Evolutionary conservation across 64 coral and sea anemone species (phyloP), one percentile per base, ranked within the genome.

Genomic region (Stichodactyla helianthus): DNA sequence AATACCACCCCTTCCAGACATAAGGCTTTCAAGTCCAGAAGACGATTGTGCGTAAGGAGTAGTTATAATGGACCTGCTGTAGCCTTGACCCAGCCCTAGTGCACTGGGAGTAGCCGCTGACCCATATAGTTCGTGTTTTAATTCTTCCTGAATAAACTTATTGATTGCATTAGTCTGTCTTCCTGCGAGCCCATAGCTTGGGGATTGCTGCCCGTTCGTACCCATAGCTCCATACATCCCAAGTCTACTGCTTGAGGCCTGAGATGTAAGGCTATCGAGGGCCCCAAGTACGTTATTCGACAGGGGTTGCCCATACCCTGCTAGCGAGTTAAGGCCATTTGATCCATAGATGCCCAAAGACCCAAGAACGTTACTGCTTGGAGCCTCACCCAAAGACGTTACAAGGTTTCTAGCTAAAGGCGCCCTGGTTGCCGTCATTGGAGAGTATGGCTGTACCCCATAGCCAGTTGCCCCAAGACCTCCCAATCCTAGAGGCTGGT

Each of bases 371-470:
- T 74, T 74, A 14, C 11, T 74, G 10, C 25, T 28, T 31, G 68
- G 68, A 13, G 10, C 5, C 31, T 23, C 25, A 10, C 68, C 68
- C 12, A 58, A 5, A 27, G 87, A 18, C 26, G 94, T 25, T 59
- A 90, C 16, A 60, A 25, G 12, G 50, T 81, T 78, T 77, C 88
- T 90, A 9, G 82, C 65, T 4, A 84, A 51, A 76, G 86, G 35
- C 55, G 53, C 12, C 71, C 89, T 55, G 79, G 79, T 13, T 23
- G 23, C 16, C 35, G 78, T 4, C 71, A 20, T 81, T 13, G 78
- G 50, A 13, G 50, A 6, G 19, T 52, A 81, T 6, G 78, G 78
- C 78, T 81, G 78, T 81, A 81, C 78, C 20, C 50, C 52, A 54
- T 81, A 81, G 0, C 51, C 51, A 52, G 78, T 4, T 0, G 78